Evolutionary conservation across 2,113 vertebrate species (phyloP).

Genomic region (Brachyhypopomus occidentalis): DNA sequence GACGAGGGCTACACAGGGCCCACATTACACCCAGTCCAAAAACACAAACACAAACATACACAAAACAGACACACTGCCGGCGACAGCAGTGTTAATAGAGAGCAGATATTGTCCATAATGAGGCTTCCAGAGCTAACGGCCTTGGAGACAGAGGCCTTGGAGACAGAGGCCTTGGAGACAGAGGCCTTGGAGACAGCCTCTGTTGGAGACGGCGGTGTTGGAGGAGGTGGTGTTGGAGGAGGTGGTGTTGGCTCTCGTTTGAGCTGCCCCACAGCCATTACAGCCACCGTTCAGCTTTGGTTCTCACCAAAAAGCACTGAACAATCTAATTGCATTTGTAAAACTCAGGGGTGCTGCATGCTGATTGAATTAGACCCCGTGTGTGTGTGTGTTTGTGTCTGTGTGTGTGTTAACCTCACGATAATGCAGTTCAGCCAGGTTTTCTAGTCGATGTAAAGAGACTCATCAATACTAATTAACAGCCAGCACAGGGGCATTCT

Average conservation of each 20-base stretch:
- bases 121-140: background rate
- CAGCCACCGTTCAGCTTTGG: slow-evolving; percentile 30
- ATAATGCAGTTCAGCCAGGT: slow-evolving; percentile 39
- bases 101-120: slow-evolving; percentile 13
- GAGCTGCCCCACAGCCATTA: slow-evolving; percentile 33
- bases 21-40: no score
- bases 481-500: background rate
- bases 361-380: slow-evolving; percentile 41
- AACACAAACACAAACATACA: background rate
- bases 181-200: no score
- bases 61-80: background rate
- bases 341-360: slow-evolving; percentile 18
- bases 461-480: slow-evolving; percentile 42
- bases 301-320: slow-evolving; percentile 17
- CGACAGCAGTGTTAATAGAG: background rate
- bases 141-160: no score
- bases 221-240: background rate
- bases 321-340: slow-evolving; percentile 38
- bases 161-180: no score
- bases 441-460: slow-evolving; percentile 43
- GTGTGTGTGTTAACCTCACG: slow-evolving; percentile 31
- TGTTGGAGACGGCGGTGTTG: no score
- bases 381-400: slow-evolving; percentile 8
- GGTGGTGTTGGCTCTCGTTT: slow-evolving; percentile 36
- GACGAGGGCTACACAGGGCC: no score